Conservation (phyloP, 2,113 vertebrate species). For the Columba janthina region DNA sequence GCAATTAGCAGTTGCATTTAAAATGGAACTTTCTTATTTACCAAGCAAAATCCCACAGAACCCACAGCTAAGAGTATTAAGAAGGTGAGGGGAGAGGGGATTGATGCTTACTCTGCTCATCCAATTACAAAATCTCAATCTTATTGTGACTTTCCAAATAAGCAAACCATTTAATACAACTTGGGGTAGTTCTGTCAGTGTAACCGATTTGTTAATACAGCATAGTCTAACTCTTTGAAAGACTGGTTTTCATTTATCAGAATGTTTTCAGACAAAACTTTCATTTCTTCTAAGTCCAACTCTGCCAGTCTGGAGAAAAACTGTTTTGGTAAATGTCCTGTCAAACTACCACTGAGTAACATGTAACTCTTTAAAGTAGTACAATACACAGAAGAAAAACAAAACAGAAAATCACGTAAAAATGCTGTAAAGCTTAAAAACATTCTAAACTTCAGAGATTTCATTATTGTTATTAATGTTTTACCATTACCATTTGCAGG, state of each 20-base stretch:
- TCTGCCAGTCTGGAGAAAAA: neutral
- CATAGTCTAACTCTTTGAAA: neutral
- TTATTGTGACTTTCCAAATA: neutral
- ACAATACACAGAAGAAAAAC: neutral
- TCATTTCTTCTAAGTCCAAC: neutral
- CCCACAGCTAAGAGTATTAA: neutral
- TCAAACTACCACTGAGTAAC: neutral
- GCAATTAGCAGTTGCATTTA: neutral
- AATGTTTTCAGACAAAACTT: neutral
- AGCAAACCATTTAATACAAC: conserved; percentile 25
- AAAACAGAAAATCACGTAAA: neutral
- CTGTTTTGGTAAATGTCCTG: neutral
- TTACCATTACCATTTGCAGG: neutral
- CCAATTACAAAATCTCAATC: neutral
- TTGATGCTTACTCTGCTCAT: neutral
- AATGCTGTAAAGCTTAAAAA: neutral
- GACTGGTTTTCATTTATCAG: neutral
- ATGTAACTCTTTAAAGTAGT: neutral
- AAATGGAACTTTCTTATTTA: neutral
- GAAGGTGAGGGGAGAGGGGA: neutral
- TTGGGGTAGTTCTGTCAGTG: neutral
- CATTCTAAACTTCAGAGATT: neutral
- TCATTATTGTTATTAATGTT: neutral
- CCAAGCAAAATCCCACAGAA: neutral
- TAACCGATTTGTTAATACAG: neutral